phyloP scores from a whole-genome alignment of 2,797 vertebrate species.

The Notolepis coatsorum region DNA sequence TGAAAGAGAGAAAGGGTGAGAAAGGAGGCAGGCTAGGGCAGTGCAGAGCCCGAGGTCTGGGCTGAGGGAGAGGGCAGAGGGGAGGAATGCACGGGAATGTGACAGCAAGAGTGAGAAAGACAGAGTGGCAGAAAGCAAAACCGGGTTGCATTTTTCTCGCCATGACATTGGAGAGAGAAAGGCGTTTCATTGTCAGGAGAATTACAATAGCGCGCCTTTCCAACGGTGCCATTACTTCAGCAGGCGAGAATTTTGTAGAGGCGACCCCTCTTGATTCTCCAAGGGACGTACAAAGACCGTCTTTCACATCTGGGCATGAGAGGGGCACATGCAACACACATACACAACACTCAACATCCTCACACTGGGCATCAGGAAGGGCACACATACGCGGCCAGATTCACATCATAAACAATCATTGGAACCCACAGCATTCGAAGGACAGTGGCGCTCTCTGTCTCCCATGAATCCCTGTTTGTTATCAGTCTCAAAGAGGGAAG shows the following conservation, averaged over 20 bases:
- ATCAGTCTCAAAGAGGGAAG: conserved; percentile 3
- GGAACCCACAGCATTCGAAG: conserved; percentile 41
- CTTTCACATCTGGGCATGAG: conserved; percentile 82
- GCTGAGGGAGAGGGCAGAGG: conserved; percentile 77
- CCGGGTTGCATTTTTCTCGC: conserved; percentile 81
- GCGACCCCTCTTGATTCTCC: conserved; percentile 81
- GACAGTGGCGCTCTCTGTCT: background rate
- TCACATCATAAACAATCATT: conserved; percentile 63
- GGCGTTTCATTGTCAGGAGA: conserved; percentile 87
- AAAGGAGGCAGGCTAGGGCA: conserved; percentile 50
- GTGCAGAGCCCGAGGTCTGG: conserved; percentile 63
- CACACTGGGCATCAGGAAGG: conserved; percentile 69
- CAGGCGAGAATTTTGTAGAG: conserved; percentile 92
- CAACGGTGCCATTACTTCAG: conserved; percentile 94
- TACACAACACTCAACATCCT: conserved; percentile 60
- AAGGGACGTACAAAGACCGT: conserved; percentile 81
- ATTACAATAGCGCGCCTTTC: conserved; percentile 89
- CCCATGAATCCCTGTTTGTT: conserved; percentile 7
- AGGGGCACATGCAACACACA: conserved; percentile 72
- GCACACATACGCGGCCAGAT: conserved; percentile 65
- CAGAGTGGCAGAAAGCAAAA: conserved; percentile 84
- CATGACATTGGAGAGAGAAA: conserved; percentile 83
- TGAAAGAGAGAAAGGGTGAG: conserved; percentile 46
- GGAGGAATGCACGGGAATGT: conserved; percentile 87
- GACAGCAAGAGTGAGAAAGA: conserved; percentile 83